These are phyloP conservation scores for Chymomyza caudatula DNA, from an alignment of 2,888 invertebrate species.

Conservation along the genomic window DNA sequence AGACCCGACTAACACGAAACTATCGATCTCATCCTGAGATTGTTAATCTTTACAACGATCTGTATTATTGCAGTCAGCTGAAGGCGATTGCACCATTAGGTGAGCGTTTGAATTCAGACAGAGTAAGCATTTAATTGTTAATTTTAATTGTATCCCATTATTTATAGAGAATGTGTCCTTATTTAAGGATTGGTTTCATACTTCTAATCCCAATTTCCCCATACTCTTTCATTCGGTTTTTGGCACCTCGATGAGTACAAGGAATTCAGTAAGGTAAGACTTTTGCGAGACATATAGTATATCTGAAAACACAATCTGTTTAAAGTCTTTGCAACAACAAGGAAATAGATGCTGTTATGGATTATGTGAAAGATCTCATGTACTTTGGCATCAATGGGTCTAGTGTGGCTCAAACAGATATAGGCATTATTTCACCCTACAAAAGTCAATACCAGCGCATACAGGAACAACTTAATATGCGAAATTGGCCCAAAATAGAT, in stretches of 20 bases:
- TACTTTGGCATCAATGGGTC: slow-evolving; percentile 78
- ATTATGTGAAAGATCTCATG: slow-evolving; percentile 81
- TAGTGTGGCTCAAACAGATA: slow-evolving; percentile 78
- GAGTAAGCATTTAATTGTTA: too few species aligned
- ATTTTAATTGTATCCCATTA: background rate
- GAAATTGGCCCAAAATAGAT: slow-evolving; percentile 79
- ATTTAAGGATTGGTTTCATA: slow-evolving; percentile 74
- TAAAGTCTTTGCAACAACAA: slow-evolving; percentile 80
- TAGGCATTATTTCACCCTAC: slow-evolving; percentile 82
- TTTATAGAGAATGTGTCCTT: slow-evolving; percentile 52
- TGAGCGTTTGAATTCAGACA: slow-evolving; percentile 17
- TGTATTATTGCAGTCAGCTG: slow-evolving; percentile 86
- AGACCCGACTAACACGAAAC: slow-evolving; percentile 87
- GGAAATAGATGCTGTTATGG: slow-evolving; percentile 81
- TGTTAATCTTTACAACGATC: slow-evolving; percentile 82
- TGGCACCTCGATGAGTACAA: slow-evolving; percentile 78
- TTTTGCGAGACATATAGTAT: background rate
- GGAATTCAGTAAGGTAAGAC: slow-evolving; percentile 54
- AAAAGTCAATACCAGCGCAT: slow-evolving; percentile 77
- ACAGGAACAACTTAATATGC: slow-evolving; percentile 66
- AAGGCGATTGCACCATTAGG: slow-evolving; percentile 73
- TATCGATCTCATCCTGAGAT: slow-evolving; percentile 85
- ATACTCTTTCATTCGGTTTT: slow-evolving; percentile 81
- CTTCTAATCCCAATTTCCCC: slow-evolving; percentile 79
- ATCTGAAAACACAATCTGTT: background rate